These are phyloP conservation scores for Otolemur crassicaudatus DNA, from an alignment of 2,797 vertebrate genomes.

Conservation along the genomic window DNA sequence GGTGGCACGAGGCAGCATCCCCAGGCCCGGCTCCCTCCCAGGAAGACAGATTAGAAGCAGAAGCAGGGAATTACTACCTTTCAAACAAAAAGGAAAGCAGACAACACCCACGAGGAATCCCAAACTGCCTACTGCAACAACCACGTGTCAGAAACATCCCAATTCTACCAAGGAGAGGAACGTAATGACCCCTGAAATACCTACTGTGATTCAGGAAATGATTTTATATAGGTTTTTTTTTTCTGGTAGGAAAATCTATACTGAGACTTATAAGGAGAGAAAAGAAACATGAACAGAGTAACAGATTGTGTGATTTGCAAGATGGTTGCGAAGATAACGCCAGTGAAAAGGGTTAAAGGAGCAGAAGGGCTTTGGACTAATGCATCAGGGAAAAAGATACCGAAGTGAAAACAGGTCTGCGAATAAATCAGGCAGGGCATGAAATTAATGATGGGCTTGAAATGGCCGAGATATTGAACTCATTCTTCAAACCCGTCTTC, in stretches of 20 bases:
- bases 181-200: not conserved
- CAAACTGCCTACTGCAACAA: not conserved
- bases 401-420: not conserved
- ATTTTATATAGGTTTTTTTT: slow-evolving; percentile 5
- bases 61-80: not conserved
- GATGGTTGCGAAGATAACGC: not conserved
- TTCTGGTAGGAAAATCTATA: not conserved
- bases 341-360: not conserved
- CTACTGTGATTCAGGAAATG: not conserved
- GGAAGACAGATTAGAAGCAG: not conserved
- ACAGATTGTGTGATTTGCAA: not conserved
- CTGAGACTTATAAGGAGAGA: not conserved
- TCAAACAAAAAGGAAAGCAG: not conserved
- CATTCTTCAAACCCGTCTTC: slow-evolving; percentile 62
- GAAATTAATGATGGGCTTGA: slow-evolving; percentile 43
- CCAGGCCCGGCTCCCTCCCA: rapidly evolving
- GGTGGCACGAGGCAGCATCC: rapidly evolving
- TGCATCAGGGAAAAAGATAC: not conserved
- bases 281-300: not conserved
- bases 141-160: not conserved
- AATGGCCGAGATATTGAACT: slow-evolving; percentile 57
- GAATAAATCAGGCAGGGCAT: slow-evolving; percentile 30
- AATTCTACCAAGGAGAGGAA: not conserved
- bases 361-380: not conserved
- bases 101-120: rapidly evolving